Conservation (phyloP, 2,113 vertebrate species). For the Phyllostomus hastatus region DNA sequence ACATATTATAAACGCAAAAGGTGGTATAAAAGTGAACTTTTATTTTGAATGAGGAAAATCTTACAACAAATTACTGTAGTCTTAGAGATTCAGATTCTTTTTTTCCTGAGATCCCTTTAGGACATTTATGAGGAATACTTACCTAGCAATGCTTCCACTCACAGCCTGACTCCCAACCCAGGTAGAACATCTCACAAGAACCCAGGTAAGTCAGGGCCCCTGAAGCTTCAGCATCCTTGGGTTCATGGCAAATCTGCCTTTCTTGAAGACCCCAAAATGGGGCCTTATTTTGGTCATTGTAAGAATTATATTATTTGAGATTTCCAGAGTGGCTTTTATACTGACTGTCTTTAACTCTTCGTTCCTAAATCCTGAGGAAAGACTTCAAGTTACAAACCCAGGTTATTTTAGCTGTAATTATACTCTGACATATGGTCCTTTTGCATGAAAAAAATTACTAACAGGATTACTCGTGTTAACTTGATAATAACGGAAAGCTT, state of each 20-base stretch:
- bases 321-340: background rate
- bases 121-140: background rate
- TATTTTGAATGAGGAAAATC: background rate
- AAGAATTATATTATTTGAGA: background rate
- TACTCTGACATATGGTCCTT: background rate
- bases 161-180: background rate
- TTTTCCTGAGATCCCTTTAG: background rate
- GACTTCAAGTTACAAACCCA: background rate
- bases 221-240: background rate
- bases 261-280: background rate
- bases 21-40: background rate
- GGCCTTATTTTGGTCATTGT: background rate
- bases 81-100: background rate
- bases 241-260: background rate
- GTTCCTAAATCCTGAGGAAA: conserved; percentile 9
- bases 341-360: background rate
- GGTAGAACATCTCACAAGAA: background rate
- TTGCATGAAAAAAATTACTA: background rate
- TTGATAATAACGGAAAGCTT: background rate
- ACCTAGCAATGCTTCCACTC: background rate
- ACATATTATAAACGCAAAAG: background rate
- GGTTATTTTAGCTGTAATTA: background rate
- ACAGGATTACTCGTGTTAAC: background rate
- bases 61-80: background rate
- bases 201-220: background rate